Evolutionary conservation across 2,113 vertebrate genomes (phyloP), one percentile per base, ranked within the genome.

Genomic region (Hemiprocne comata): DNA sequence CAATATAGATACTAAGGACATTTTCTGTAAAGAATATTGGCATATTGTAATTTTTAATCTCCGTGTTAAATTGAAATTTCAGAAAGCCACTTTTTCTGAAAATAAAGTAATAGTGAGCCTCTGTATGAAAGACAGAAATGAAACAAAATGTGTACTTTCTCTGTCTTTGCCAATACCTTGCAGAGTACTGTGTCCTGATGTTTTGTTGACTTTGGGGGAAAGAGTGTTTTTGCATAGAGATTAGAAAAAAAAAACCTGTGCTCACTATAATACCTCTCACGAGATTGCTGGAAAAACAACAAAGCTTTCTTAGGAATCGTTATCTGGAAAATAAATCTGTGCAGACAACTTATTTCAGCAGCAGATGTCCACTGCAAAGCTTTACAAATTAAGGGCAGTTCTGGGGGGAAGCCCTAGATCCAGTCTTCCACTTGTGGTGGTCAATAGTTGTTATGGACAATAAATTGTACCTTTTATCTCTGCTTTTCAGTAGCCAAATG

Each of bases 391-490:
- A 94, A 95, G 93, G 93, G 18, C 90, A 92, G 71, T 92, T 94
- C 85, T 94, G 54, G 50, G 66, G 64, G 42, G 54, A 76, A 85
- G 95, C 81, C 51, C 25, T 82, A 46, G 84, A 85, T 97, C 91
- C 44, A 51, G 64, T 70, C 58, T 95, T 96, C 78, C 58, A 74
- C 42, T 97, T 93, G 77, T 93, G 62, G 13, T 60, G 82, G 78
- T 93, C 38, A 88, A 12, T 61, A 83, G 38, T 73, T 72, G 34
- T 72, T 88, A n/a, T 57, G 51, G 26, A 50, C 16, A 61, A 21
- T 31, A 95, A 96, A 97, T 89, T 87, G 48, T 70, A 55, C 51
- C 72, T 96, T 97, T 96, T 83, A 85, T 97, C 54, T 97, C 42
- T 46, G 3, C 66, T 91, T 88, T 51, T 92, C 79, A 85, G 62